These are phyloP conservation scores for Rhamnusium bicolor DNA, from an alignment of 2,888 invertebrate genomes.

Conservation along the genomic window DNA sequence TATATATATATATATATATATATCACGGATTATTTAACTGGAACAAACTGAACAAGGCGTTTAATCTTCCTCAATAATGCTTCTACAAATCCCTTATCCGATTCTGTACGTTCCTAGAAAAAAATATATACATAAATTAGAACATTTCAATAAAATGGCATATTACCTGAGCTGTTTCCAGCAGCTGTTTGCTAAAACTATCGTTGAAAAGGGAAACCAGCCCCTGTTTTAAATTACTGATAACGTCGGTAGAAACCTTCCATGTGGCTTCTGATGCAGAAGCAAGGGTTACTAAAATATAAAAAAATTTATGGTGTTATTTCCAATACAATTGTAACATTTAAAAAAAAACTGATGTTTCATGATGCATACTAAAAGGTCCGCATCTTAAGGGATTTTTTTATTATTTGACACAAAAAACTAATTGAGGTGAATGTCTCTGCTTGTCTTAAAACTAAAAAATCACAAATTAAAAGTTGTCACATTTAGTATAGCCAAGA, in stretches of 20 bases:
- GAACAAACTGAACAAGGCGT: constrained; percentile 84
- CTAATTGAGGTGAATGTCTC: no score
- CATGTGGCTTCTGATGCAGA: constrained; percentile 73
- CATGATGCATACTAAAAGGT: no score
- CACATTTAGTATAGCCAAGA: no score
- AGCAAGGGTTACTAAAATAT: constrained; percentile 68
- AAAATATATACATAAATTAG: constrained; percentile 25
- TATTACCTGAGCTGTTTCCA: constrained; percentile 74
- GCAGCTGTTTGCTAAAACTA: constrained; percentile 82
- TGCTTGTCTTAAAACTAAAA: no score
- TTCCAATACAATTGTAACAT: no score
- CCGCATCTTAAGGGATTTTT: no score
- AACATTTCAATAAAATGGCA: constrained; percentile 2
- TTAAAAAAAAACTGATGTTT: no score
- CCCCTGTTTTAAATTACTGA: constrained; percentile 80
- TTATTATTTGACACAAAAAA: no score
- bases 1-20: background rate
- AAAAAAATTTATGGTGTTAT: no score
- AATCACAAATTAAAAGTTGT: no score
- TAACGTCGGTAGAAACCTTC: constrained; percentile 76
- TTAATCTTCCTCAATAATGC: constrained; percentile 85
- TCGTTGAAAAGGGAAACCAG: constrained; percentile 84
- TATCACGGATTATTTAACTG: constrained; percentile 57
- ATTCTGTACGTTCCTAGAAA: constrained; percentile 76
- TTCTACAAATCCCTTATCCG: constrained; percentile 82